These are phyloP conservation scores for Athetis lepigone DNA, from an alignment of 2,888 invertebrate species.

Conservation along the genomic window DNA sequence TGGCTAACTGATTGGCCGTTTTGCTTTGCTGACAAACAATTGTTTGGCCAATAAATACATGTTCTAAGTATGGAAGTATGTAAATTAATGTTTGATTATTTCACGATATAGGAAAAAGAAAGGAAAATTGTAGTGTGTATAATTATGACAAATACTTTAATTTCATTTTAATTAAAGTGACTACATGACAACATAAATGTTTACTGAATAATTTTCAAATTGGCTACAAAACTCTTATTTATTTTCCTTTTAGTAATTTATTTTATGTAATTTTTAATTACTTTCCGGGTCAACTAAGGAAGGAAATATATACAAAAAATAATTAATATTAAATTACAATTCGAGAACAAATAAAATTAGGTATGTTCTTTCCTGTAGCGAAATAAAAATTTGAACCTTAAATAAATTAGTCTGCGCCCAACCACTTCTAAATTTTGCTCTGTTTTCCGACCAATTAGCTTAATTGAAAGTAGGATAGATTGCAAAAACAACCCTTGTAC, in stretches of 20 bases:
- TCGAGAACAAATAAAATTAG: conserved; percentile 27
- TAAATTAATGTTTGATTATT: too few relatives aligned
- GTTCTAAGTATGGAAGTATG: too few relatives aligned
- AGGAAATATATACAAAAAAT: background rate
- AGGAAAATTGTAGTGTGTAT: too few relatives aligned
- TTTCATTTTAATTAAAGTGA: too few relatives aligned
- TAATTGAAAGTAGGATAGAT: conserved; percentile 62
- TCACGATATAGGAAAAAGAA: too few relatives aligned
- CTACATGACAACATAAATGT: background rate
- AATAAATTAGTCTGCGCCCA: conserved; percentile 46
- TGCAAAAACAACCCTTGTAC: conserved; percentile 53
- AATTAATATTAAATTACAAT: conserved; percentile 18
- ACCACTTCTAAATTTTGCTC: conserved; percentile 53
- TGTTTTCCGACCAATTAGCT: conserved; percentile 57
- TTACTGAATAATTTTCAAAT: too few relatives aligned
- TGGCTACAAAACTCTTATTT: too few relatives aligned
- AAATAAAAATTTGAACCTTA: conserved; percentile 28
- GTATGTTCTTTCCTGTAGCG: conserved; percentile 1
- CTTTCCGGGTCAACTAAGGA: background rate
- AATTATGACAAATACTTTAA: too few relatives aligned
- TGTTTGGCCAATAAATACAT: too few relatives aligned
- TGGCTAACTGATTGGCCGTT: too few relatives aligned
- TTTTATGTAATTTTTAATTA: background rate
- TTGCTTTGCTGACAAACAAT: too few relatives aligned
- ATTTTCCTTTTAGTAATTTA: too few relatives aligned